Evolutionary conservation across 2,113 vertebrate genomes (phyloP).

Genomic region (Poecilia latipinna): DNA sequence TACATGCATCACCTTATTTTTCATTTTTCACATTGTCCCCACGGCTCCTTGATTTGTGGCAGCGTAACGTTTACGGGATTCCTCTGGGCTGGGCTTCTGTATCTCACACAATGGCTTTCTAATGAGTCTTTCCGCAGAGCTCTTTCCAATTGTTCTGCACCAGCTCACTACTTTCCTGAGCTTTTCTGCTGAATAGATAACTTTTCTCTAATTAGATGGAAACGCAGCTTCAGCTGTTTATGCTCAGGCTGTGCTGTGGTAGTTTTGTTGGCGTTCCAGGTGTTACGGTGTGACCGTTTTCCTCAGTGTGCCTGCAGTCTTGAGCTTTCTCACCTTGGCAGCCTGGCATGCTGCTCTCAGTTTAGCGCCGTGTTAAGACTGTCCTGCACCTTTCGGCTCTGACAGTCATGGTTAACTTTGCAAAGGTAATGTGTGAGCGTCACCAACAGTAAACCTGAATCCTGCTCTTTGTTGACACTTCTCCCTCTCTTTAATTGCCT

Average conservation of each 20-base stretch:
- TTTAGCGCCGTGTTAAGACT: constrained; percentile 28
- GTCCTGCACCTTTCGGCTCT: constrained; percentile 8
- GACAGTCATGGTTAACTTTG: constrained; percentile 25
- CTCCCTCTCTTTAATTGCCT: not conserved
- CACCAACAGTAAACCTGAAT: constrained; percentile 10
- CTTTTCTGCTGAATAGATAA: constrained; percentile 14
- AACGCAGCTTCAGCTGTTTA: constrained; percentile 45
- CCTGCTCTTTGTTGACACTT: constrained; percentile 8
- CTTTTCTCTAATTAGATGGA: constrained; percentile 43
- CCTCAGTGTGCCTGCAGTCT: constrained; percentile 10
- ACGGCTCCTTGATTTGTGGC: not conserved
- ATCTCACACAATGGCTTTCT: constrained; percentile 27
- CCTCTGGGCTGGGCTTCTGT: constrained; percentile 10
- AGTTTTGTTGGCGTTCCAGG: constrained; percentile 20
- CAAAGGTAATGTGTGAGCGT: constrained; percentile 23
- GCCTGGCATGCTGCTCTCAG: constrained; percentile 41
- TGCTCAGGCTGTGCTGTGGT: not conserved
- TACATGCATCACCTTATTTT: not conserved
- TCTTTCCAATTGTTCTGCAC: constrained; percentile 17
- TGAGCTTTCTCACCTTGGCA: constrained; percentile 6
- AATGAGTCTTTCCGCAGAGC: constrained; percentile 44
- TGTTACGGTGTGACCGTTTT: constrained; percentile 16
- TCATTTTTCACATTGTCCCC: not conserved
- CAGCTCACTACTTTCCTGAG: constrained; percentile 20
- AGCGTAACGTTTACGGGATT: constrained; percentile 14